Percentiles rank a stretch among this genome's conserved stretches.
Conservation (phyloP, 1,140 invertebrate genomes). For the Probaryconus sp. region DNA sequence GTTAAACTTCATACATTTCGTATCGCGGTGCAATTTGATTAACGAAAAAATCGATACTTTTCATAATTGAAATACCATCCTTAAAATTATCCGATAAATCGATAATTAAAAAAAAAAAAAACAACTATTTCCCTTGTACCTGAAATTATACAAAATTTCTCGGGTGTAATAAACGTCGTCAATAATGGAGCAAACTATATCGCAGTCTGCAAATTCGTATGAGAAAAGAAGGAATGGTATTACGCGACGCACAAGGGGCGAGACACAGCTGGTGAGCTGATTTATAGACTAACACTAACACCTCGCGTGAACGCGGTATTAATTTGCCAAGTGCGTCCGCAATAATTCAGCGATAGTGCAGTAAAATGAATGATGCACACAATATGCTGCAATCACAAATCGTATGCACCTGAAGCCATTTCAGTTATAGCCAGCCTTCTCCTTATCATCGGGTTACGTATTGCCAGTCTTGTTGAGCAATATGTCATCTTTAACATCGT, state of each 20-base stretch:
- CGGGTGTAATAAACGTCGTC: slow-evolving; percentile 35
- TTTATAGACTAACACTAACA: slow-evolving; percentile 62
- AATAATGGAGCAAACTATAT: slow-evolving; percentile 46
- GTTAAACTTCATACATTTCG: too few relatives aligned
- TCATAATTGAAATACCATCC: too few relatives aligned
- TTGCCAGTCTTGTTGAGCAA: slow-evolving; percentile 38
- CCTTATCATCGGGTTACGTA: slow-evolving; percentile 54
- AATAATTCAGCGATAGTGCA: slow-evolving; percentile 61
- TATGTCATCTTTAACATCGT: slow-evolving; percentile 53
- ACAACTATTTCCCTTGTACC: slow-evolving; percentile 1
- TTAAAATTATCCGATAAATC: slow-evolving; percentile 12
- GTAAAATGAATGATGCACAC: slow-evolving; percentile 62
- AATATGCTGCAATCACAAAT: slow-evolving; percentile 62
- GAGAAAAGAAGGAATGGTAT: slow-evolving; percentile 53
- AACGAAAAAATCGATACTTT: too few relatives aligned
- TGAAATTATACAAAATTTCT: slow-evolving; percentile 41
- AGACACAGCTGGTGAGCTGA: slow-evolving; percentile 55
- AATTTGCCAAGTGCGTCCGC: slow-evolving; percentile 63
- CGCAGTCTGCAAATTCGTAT: slow-evolving; percentile 41
- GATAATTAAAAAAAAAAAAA: background rate
- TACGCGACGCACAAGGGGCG: slow-evolving; percentile 48
- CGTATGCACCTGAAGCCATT: slow-evolving; percentile 61
- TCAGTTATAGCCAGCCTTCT: slow-evolving; percentile 45
- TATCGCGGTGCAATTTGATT: too few relatives aligned
- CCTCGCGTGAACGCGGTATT: slow-evolving; percentile 60